phyloP scores from a whole-genome alignment of 1,140 invertebrate species.

The Zaprionus inermis region DNA sequence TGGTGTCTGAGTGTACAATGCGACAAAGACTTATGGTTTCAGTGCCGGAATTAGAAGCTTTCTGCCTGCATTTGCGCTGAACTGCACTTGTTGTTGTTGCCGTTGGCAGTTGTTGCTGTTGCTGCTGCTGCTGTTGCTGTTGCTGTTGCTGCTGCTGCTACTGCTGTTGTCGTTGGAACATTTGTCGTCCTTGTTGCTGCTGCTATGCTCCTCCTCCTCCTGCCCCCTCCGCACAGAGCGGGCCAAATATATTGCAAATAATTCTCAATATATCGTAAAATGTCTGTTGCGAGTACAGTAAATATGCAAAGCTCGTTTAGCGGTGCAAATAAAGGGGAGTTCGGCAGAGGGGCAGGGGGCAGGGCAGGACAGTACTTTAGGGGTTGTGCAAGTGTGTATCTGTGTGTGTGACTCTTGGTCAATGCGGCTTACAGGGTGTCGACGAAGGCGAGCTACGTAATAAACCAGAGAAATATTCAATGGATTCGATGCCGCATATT shows the following conservation, averaged over 20 bases:
- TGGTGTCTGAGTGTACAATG: slow-evolving; percentile 61
- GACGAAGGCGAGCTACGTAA: background rate
- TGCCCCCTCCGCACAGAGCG: slow-evolving; percentile 8
- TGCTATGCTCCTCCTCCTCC: slow-evolving; percentile 37
- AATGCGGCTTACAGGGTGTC: slow-evolving; percentile 43
- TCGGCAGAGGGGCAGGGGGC: background rate
- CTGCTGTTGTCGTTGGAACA: slow-evolving; percentile 71
- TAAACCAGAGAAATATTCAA: slow-evolving; percentile 29
- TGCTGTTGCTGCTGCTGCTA: slow-evolving; percentile 46
- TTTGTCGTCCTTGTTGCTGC: slow-evolving; percentile 81
- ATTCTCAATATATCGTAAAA: slow-evolving; percentile 83
- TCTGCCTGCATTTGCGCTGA: slow-evolving; percentile 78
- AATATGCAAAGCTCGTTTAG: slow-evolving; percentile 82
- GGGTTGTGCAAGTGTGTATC: background rate
- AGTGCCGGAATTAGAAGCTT: slow-evolving; percentile 81
- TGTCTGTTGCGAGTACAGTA: slow-evolving; percentile 79
- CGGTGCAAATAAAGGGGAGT: slow-evolving; percentile 59
- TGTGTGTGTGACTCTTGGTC: slow-evolving; percentile 41
- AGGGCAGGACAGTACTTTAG: slow-evolving; percentile 2
- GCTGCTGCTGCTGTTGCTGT: slow-evolving; percentile 59
- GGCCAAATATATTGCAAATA: slow-evolving; percentile 80
- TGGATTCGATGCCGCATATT: slow-evolving; percentile 15
- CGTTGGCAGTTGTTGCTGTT: slow-evolving; percentile 51
- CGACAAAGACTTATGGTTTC: slow-evolving; percentile 83
- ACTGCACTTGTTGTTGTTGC: slow-evolving; percentile 50